Conservation (phyloP, 2,888 invertebrate species). For the Vannuccia rotundouncinata region DNA sequence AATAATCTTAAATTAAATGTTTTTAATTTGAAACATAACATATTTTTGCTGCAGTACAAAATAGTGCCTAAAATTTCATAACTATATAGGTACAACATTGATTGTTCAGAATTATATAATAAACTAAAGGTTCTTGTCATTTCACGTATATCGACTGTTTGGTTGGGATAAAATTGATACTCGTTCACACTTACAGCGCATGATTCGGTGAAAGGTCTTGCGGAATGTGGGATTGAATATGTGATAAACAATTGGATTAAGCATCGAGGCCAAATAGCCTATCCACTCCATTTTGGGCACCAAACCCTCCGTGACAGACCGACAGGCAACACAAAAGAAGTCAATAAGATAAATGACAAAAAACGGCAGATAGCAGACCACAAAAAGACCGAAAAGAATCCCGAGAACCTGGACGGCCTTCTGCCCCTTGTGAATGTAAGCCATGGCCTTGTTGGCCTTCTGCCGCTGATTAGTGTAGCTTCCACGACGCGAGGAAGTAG, state of each 20-base stretch:
- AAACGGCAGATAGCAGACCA: conserved; percentile 45
- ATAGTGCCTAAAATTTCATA: too few species aligned
- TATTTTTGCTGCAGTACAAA: too few species aligned
- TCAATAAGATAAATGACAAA: conserved; percentile 43
- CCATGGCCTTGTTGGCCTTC: conserved; percentile 33
- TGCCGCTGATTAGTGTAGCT: conserved; percentile 15
- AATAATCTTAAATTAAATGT: too few species aligned
- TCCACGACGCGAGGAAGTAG: neutral
- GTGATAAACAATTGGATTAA: conserved; percentile 46
- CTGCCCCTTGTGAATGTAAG: conserved; percentile 41
- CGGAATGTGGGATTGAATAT: conserved; percentile 45
- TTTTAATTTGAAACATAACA: too few species aligned
- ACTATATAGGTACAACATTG: too few species aligned
- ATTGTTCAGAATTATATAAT: too few species aligned
- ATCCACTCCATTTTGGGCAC: conserved; percentile 39
- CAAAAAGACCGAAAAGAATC: conserved; percentile 44
- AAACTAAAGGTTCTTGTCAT: too few species aligned
- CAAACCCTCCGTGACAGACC: conserved; percentile 12
- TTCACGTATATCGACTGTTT: conserved; percentile 6
- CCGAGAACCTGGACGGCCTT: conserved; percentile 45
- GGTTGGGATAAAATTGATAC: conserved; percentile 1
- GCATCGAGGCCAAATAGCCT: conserved; percentile 44
- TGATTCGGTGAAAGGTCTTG: conserved; percentile 43
- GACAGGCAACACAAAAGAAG: conserved; percentile 35
- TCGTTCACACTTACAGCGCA: conserved; percentile 42